phyloP scores from a whole-genome alignment of 2,888 invertebrate genomes.

The Noctuana brunneofusca region DNA sequence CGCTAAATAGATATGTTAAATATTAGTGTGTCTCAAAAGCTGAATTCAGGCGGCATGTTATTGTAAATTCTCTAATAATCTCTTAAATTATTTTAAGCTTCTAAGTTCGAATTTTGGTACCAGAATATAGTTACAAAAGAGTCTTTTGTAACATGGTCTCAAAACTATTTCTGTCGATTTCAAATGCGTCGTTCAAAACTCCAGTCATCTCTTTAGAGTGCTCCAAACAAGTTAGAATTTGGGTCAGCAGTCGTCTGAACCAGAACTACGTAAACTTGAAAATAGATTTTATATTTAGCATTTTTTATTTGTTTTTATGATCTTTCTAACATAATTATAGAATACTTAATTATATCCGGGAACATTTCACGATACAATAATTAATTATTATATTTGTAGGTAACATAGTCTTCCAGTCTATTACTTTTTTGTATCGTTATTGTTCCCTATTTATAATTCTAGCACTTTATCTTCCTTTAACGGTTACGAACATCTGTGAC shows the following conservation, averaged over 20 bases:
- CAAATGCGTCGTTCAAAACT: conserved; percentile 50
- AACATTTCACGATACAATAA: too few species aligned
- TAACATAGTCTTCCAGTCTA: neutral
- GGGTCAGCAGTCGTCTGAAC: conserved; percentile 67
- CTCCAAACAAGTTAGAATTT: conserved; percentile 62
- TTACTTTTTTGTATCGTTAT: neutral
- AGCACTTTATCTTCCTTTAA: conserved; percentile 11
- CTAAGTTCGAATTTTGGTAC: conserved; percentile 20
- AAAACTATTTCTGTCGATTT: conserved; percentile 42
- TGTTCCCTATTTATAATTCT: neutral
- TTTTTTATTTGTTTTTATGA: conserved; percentile 17
- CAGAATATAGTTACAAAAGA: too few species aligned
- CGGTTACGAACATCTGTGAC: conserved; percentile 27
- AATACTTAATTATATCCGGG: neutral
- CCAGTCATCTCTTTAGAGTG: conserved; percentile 56
- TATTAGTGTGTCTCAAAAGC: too few species aligned
- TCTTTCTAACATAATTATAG: neutral
- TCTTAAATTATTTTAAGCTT: neutral
- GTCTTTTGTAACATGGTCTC: conserved; percentile 44
- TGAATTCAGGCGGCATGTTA: too few species aligned
- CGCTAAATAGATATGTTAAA: neutral
- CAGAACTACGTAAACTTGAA: conserved; percentile 72
- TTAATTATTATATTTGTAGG: neutral
- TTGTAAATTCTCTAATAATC: too few species aligned
- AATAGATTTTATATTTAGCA: conserved; percentile 72